Conservation (phyloP, 2,797 vertebrate genomes). For the Pseudomugil gertrudae region DNA sequence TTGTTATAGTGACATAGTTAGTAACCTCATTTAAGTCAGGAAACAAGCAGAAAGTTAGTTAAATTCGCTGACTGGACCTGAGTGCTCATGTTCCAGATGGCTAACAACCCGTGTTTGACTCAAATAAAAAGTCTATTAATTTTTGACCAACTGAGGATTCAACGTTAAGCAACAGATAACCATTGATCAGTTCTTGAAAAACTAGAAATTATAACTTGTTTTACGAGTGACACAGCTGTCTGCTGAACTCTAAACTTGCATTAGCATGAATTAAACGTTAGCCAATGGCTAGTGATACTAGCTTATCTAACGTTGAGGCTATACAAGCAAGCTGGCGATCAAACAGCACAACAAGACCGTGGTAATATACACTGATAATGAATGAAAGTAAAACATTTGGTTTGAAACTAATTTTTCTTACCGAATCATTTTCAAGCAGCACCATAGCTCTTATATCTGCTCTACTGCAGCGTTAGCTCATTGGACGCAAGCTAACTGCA, state of each 20-base stretch:
- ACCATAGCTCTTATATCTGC: conserved; percentile 71
- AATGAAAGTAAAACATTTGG: rapidly evolving
- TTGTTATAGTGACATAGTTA: neutral
- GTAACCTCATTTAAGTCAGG: neutral
- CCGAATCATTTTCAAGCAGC: conserved; percentile 85
- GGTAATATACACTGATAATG: rapidly evolving
- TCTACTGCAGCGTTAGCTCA: conserved; percentile 15
- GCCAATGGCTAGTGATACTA: conserved; percentile 33
- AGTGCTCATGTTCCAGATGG: neutral
- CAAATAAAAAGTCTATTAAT: neutral
- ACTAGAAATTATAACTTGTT: neutral
- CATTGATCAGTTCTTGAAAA: rapidly evolving
- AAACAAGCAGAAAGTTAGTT: neutral
- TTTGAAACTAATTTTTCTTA: conserved; percentile 53
- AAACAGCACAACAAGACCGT: neutral
- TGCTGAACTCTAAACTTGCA: neutral
- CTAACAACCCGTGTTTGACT: neutral
- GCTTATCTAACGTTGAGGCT: neutral
- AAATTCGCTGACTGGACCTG: neutral
- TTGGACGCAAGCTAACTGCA: conserved; percentile 41
- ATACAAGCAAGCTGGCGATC: neutral
- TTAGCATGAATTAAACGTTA: conserved; percentile 26
- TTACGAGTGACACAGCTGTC: neutral
- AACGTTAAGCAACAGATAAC: neutral
- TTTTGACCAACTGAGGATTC: neutral